Conservation (phyloP, 1,140 invertebrate genomes). For the Micrasema minimum region DNA sequence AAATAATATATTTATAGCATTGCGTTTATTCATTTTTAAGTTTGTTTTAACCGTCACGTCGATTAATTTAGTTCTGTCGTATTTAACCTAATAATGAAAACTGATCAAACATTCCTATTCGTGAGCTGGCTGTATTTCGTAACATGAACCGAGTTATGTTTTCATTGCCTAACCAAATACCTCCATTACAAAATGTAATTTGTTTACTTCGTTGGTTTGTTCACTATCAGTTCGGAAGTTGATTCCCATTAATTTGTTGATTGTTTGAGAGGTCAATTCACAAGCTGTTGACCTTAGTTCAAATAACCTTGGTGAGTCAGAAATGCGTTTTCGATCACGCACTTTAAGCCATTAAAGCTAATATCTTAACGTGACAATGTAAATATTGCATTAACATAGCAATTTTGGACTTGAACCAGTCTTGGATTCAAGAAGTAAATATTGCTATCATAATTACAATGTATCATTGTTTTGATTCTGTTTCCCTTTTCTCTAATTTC, state of each 20-base stretch:
- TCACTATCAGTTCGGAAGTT: too few relatives aligned
- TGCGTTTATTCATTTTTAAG: too few relatives aligned
- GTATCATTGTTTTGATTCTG: too few relatives aligned
- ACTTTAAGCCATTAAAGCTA: not conserved
- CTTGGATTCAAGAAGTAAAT: too few relatives aligned
- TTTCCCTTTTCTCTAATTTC: too few relatives aligned
- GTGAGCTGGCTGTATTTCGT: too few relatives aligned
- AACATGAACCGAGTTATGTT: not conserved
- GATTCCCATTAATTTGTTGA: slow-evolving; percentile 2
- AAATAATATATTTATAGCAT: too few relatives aligned
- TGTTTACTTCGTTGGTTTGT: not conserved
- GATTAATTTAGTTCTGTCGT: too few relatives aligned
- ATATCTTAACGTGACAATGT: not conserved
- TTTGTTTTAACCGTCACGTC: too few relatives aligned
- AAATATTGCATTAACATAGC: not conserved
- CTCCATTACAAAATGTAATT: not conserved
- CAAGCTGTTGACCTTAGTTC: not conserved
- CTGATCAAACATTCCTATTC: too few relatives aligned
- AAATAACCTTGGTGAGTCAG: not conserved
- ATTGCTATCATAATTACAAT: too few relatives aligned
- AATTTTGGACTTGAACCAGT: not conserved
- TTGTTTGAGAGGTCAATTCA: not conserved
- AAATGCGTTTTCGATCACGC: slow-evolving; percentile 19
- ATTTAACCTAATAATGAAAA: too few relatives aligned
- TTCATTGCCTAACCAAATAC: not conserved